Conservation (phyloP, 2,888 invertebrate genomes). For the Exephanes ischioxanthus region DNA sequence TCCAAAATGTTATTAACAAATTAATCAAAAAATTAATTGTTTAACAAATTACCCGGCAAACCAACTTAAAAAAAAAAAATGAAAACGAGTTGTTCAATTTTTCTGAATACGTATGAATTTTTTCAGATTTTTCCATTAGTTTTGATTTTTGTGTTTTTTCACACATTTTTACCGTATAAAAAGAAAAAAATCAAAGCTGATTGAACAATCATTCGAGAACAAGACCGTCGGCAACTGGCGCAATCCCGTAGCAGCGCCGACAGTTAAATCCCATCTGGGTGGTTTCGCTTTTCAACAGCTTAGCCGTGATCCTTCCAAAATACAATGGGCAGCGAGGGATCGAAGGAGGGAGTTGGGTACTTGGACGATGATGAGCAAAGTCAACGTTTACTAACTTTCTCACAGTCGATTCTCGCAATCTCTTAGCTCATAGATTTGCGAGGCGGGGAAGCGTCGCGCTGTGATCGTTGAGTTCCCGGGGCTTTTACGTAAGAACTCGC, state of each 20-base stretch:
- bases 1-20: too few species aligned
- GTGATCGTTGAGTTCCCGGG: constrained; percentile 15
- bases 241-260: not conserved
- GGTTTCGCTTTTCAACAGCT: not conserved
- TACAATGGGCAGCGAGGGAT: not conserved
- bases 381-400: constrained; percentile 69
- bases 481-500: constrained; percentile 67
- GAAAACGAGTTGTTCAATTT: too few species aligned
- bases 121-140: too few species aligned
- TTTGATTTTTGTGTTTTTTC: too few species aligned
- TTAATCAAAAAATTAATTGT: too few species aligned
- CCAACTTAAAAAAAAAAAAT: too few species aligned
- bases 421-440: constrained; percentile 53
- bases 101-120: too few species aligned
- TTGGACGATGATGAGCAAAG: not conserved
- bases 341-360: not conserved
- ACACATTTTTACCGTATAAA: too few species aligned
- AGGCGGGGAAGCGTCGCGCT: constrained; percentile 41
- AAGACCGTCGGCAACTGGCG: too few species aligned
- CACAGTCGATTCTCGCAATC: constrained; percentile 60
- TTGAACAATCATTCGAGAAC: too few species aligned
- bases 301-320: not conserved
- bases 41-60: too few species aligned
- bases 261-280: not conserved
- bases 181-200: too few species aligned